phyloP scores from a whole-genome alignment of 2,113 vertebrate species.

The Percopsis transmontana region DNA sequence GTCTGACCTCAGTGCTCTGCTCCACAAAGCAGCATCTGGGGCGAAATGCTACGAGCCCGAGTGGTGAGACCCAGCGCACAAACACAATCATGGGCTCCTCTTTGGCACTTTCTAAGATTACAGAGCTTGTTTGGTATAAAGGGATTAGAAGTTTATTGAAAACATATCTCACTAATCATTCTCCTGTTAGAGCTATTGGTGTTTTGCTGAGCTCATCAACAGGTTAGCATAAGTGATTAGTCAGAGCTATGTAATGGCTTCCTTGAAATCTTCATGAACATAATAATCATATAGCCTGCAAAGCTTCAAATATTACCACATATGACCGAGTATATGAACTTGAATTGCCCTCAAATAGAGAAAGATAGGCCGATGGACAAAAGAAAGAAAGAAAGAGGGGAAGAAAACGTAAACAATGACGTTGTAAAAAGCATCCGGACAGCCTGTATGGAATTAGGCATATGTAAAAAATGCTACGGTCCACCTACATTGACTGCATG shows the following conservation, averaged over 20 bases:
- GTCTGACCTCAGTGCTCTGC: slow-evolving; percentile 62
- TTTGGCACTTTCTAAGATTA: slow-evolving; percentile 56
- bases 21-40: slow-evolving; percentile 66
- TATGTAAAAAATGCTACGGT: slow-evolving; percentile 25
- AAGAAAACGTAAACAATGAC: background rate
- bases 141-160: slow-evolving; percentile 72
- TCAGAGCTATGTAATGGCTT: background rate
- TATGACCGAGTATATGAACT: too few relatives aligned
- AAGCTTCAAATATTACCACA: too few relatives aligned
- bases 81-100: slow-evolving; percentile 58
- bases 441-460: slow-evolving; percentile 28
- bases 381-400: slow-evolving; percentile 2
- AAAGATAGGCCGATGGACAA: background rate
- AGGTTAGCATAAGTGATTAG: slow-evolving; percentile 3
- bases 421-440: slow-evolving; percentile 9
- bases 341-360: slow-evolving; percentile 1
- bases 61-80: slow-evolving; percentile 61
- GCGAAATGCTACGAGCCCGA: slow-evolving; percentile 69
- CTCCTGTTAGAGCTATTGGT: slow-evolving; percentile 27
- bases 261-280: slow-evolving; percentile 9
- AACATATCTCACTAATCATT: slow-evolving; percentile 61
- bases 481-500: slow-evolving; percentile 32
- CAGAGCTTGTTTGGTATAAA: slow-evolving; percentile 67
- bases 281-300: background rate
- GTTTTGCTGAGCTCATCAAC: slow-evolving; percentile 46